phyloP scores from a whole-genome alignment of 2,888 invertebrate genomes.

The Eilema depressum region DNA sequence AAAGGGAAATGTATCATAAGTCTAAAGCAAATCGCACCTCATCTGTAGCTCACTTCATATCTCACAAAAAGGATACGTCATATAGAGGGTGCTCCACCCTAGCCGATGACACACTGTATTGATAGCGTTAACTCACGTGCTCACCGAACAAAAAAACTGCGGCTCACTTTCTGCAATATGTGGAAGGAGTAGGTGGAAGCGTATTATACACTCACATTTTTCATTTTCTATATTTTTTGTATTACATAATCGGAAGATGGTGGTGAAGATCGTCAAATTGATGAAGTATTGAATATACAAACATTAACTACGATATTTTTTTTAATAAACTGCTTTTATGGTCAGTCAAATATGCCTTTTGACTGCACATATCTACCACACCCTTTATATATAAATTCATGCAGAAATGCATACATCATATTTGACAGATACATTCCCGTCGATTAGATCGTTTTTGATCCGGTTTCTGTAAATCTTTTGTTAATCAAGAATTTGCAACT shows the following conservation, averaged over 20 bases:
- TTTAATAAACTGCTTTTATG: not conserved
- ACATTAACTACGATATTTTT: too few relatives aligned
- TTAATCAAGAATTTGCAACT: not conserved
- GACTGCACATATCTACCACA: not conserved
- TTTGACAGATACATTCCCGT: not conserved
- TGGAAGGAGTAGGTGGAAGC: too few relatives aligned
- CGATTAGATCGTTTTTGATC: not conserved
- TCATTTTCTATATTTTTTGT: too few relatives aligned
- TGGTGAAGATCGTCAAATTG: not conserved
- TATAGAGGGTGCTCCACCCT: constrained; percentile 18
- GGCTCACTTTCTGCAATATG: not conserved
- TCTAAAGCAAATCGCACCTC: constrained; percentile 33
- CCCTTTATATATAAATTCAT: not conserved
- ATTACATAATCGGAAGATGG: not conserved
- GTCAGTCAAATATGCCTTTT: not conserved
- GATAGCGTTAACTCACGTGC: not conserved
- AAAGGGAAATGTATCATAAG: constrained; percentile 30
- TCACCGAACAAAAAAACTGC: not conserved
- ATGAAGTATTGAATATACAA: too few relatives aligned
- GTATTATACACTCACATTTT: not conserved
- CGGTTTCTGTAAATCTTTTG: not conserved
- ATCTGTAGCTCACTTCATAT: constrained; percentile 33
- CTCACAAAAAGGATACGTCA: constrained; percentile 33
- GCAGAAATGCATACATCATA: not conserved
- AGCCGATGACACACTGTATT: constrained; percentile 32